Percentiles rank a stretch among this genome's conserved stretches.
Evolutionary conservation across 2,888 invertebrate genomes (phyloP).

Genomic region (Eupithecia centaureata): DNA sequence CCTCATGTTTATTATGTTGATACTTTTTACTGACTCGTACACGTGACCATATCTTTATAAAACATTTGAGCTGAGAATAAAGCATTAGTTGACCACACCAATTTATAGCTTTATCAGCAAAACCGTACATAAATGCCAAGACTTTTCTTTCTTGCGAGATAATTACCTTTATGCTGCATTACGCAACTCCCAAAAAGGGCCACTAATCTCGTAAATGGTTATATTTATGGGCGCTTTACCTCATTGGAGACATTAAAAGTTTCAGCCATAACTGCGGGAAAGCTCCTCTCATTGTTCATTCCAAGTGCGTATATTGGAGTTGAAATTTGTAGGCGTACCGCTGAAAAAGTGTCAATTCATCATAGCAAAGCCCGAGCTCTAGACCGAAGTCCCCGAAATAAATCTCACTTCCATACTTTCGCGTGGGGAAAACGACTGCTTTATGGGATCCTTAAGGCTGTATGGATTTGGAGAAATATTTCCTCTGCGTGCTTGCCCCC

Average conservation of each 20-base stretch:
- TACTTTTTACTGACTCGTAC: conserved; percentile 66
- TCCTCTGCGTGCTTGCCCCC: conserved; percentile 81
- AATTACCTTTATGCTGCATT: conserved; percentile 62
- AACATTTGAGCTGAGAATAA: conserved; percentile 59
- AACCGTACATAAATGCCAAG: conserved; percentile 43
- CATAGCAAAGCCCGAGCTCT: conserved; percentile 81
- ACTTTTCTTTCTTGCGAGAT: conserved; percentile 46
- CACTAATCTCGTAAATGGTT: conserved; percentile 74
- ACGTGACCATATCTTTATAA: conserved; percentile 60
- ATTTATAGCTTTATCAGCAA: conserved; percentile 33
- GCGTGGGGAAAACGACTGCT: conserved; percentile 83
- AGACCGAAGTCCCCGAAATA: conserved; percentile 80
- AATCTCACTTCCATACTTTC: conserved; percentile 84
- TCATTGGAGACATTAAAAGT: conserved; percentile 82
- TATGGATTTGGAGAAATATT: conserved; percentile 85
- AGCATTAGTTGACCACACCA: conserved; percentile 52
- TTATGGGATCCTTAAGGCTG: conserved; percentile 85
- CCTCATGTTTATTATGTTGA: conserved; percentile 73
- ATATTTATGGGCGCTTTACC: conserved; percentile 75
- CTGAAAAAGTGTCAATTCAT: conserved; percentile 84
- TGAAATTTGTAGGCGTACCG: conserved; percentile 78
- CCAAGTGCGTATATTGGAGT: conserved; percentile 80
- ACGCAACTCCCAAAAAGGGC: conserved; percentile 68
- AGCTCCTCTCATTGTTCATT: conserved; percentile 81
- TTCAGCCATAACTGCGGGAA: conserved; percentile 74